Percentiles rank a stretch among this genome's conserved stretches.
phyloP scores from a whole-genome alignment of 1,140 invertebrate species.

The Mizuhopecten yessoensis region DNA sequence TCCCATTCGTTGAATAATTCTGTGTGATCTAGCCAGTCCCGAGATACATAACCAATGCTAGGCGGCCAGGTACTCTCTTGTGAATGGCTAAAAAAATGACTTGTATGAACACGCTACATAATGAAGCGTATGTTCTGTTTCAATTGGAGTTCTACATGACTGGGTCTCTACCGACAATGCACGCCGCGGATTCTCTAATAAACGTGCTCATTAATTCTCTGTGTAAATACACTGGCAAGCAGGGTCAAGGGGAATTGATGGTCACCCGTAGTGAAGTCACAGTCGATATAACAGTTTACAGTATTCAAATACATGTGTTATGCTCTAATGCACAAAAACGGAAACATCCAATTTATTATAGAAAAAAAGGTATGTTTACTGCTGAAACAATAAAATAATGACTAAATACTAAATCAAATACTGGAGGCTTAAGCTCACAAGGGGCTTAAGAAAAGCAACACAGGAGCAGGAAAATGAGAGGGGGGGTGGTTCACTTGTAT shows the following conservation, averaged over 20 bases:
- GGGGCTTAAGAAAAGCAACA: background rate
- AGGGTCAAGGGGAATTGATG: background rate
- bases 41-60: background rate
- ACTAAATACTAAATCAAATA: background rate
- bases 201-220: background rate
- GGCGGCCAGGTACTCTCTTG: background rate
- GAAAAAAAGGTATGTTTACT: background rate
- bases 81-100: background rate
- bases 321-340: background rate
- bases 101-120: slow-evolving; percentile 17
- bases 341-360: slow-evolving; percentile 15
- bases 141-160: too few relatives aligned
- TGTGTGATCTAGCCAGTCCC: background rate
- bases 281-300: background rate
- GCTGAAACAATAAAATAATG: background rate
- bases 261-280: background rate
- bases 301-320: background rate
- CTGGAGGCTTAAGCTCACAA: background rate
- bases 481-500: too few relatives aligned
- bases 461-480: background rate
- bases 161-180: too few relatives aligned
- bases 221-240: background rate
- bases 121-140: background rate
- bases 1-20: background rate
- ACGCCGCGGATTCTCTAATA: too few relatives aligned